phyloP scores from a whole-genome alignment of 2,888 invertebrate species.

The Ormyrus labotus region DNA sequence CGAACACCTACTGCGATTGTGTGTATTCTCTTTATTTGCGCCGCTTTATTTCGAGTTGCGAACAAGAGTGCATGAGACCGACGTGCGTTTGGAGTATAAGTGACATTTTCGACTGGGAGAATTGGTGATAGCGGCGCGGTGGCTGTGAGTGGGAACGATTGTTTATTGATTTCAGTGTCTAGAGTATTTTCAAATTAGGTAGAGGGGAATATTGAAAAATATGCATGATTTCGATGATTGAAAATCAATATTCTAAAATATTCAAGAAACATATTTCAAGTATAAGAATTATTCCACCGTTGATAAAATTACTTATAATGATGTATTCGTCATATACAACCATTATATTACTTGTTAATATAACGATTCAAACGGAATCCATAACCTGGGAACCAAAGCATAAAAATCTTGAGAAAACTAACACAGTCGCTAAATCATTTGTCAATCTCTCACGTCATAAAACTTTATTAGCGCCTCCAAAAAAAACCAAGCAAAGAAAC shows the following conservation, averaged over 20 bases:
- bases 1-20: conserved; percentile 20
- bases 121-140: no score
- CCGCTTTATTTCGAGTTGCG: neutral
- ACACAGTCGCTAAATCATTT: neutral
- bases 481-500: neutral
- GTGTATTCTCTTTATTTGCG: conserved; percentile 3
- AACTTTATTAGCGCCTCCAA: neutral
- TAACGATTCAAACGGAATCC: neutral
- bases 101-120: no score
- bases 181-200: neutral
- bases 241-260: no score
- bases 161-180: neutral
- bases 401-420: neutral
- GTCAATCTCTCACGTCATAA: conserved; percentile 12
- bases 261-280: no score
- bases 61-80: no score
- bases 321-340: no score
- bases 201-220: no score
- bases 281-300: no score
- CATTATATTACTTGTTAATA: neutral
- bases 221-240: no score
- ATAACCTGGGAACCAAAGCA: neutral
- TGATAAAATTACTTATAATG: no score
- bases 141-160: neutral
- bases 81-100: no score